Percentiles rank a stretch among this genome's conserved stretches.
phyloP scores from a whole-genome alignment of 2,888 invertebrate species.

The Drosophila picticornis region DNA sequence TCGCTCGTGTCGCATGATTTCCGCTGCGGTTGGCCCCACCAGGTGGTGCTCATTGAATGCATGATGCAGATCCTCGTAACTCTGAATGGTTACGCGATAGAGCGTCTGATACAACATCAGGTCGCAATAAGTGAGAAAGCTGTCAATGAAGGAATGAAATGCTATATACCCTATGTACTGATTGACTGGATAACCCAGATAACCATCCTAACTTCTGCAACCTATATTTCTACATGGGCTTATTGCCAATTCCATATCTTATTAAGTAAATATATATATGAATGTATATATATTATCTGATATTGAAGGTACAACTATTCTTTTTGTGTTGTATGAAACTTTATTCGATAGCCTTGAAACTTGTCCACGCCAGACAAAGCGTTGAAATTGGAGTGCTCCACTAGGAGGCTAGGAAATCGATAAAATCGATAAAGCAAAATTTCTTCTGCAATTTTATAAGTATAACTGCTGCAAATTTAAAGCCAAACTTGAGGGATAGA shows the following conservation, averaged over 20 bases:
- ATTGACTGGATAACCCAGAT: background rate
- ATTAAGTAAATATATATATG: background rate
- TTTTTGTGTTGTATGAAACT: no score
- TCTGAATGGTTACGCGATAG: slow-evolving; percentile 88
- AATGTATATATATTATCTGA: no score
- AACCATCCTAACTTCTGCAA: background rate
- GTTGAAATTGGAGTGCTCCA: no score
- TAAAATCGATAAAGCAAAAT: no score
- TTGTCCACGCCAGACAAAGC: no score
- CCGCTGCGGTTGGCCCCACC: slow-evolving; percentile 86
- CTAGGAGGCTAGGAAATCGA: no score
- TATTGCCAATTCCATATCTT: background rate
- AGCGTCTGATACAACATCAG: slow-evolving; percentile 90
- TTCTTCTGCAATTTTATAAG: background rate
- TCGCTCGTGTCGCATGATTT: slow-evolving; percentile 83
- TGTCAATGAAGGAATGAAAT: slow-evolving; percentile 70
- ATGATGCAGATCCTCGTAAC: slow-evolving; percentile 87
- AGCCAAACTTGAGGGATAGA: background rate
- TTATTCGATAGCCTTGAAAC: no score
- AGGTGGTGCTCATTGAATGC: slow-evolving; percentile 87
- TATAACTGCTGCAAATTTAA: background rate
- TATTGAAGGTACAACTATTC: no score
- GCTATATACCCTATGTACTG: no score
- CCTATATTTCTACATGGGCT: background rate
- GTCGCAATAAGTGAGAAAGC: slow-evolving; percentile 90